These are phyloP conservation scores for Trissolcus japonicus DNA, from an alignment of 2,888 invertebrate species.

Conservation along the genomic window DNA sequence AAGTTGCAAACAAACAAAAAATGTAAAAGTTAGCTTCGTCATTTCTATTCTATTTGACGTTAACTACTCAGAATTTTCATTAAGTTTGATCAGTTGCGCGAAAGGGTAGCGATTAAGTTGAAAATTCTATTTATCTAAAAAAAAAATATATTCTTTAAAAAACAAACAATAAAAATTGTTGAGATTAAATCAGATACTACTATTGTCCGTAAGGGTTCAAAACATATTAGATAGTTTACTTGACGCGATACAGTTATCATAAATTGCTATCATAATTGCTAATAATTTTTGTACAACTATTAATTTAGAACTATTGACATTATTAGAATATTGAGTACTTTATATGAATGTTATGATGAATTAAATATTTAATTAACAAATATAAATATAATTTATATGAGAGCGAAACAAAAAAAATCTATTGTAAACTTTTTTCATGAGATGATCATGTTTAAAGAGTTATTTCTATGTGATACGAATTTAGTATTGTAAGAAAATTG, in stretches of 20 bases:
- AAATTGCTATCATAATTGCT: constrained; percentile 30
- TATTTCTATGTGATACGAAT: constrained; percentile 51
- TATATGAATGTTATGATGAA: constrained; percentile 53
- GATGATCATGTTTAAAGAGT: constrained; percentile 35
- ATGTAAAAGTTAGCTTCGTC: constrained; percentile 32
- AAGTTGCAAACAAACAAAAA: constrained; percentile 26
- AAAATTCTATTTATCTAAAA: constrained; percentile 34
- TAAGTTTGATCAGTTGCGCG: constrained; percentile 23
- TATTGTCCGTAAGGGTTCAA: constrained; percentile 45
- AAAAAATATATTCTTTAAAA: constrained; percentile 24
- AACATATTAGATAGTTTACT: constrained; percentile 50
- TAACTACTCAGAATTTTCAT: constrained; percentile 13
- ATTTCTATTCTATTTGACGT: constrained; percentile 31
- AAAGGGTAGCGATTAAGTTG: constrained; percentile 13
- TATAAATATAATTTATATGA: constrained; percentile 45
- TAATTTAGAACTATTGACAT: constrained; percentile 38
- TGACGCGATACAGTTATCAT: constrained; percentile 36
- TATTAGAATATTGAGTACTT: constrained; percentile 49
- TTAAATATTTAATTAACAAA: constrained; percentile 49
- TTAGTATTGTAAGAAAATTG: constrained; percentile 42
- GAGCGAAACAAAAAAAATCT: constrained; percentile 28
- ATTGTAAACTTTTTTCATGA: constrained; percentile 43
- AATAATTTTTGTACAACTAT: constrained; percentile 51
- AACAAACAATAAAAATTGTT: constrained; percentile 34
- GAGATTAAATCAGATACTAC: constrained; percentile 49